These are phyloP conservation scores for Genyomyrus donnyi DNA, from an alignment of 2,113 vertebrate genomes.

Conservation along the genomic window DNA sequence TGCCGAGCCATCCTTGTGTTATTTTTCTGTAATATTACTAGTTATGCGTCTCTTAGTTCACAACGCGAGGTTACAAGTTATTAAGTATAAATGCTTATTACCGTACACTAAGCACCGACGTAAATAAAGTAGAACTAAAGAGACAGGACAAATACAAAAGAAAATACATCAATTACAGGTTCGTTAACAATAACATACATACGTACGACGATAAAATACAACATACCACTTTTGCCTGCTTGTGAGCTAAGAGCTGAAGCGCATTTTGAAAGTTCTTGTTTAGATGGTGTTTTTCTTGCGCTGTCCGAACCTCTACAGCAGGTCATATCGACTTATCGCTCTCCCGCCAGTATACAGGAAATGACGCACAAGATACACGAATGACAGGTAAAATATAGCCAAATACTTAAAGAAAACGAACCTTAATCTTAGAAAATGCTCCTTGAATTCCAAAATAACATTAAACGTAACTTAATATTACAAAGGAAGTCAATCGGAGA, in stretches of 20 bases:
- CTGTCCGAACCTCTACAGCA: too few species aligned
- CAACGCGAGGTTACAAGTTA: not conserved
- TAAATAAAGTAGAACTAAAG: not conserved
- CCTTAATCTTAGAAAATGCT: not conserved
- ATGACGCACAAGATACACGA: not conserved
- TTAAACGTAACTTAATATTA: not conserved
- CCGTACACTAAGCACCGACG: not conserved
- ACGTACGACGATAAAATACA: not conserved
- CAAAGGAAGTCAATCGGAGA: not conserved
- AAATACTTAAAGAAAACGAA: not conserved
- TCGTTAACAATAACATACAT: not conserved
- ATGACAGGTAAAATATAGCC: not conserved
- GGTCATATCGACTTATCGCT: not conserved
- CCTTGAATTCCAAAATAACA: not conserved
- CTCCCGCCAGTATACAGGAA: not conserved
- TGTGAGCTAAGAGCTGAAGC: not conserved
- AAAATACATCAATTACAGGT: not conserved
- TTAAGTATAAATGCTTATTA: not conserved
- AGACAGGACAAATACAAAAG: not conserved
- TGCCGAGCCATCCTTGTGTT: too few species aligned
- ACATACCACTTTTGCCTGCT: not conserved
- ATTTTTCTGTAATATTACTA: too few species aligned
- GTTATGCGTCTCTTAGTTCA: not conserved
- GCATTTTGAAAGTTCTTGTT: not conserved
- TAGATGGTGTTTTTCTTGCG: not conserved